A percentile compares a stretch with the other conserved stretches of the same genome.
Conservation (phyloP, 2,888 invertebrate species). For the Synanthedon andrenaeformis region DNA sequence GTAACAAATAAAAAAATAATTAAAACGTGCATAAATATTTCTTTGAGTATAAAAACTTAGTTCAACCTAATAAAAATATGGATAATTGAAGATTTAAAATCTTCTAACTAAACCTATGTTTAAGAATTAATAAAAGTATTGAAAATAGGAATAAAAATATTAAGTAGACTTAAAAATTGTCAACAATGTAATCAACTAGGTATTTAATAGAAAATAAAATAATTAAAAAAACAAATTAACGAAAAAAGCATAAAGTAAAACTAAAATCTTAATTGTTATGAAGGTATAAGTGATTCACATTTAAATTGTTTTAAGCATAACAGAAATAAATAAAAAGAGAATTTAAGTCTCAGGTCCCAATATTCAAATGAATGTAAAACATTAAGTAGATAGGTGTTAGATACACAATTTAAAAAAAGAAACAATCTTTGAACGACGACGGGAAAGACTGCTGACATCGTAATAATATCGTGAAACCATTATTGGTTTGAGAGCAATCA, state of each 20-base stretch:
- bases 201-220: no score
- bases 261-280: no score
- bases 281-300: not conserved
- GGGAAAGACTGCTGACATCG: no score
- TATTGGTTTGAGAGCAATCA: no score
- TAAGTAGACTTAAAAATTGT: no score
- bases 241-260: no score
- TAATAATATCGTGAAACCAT: no score
- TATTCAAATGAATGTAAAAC: slow-evolving; percentile 2
- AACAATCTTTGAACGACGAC: no score
- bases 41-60: not conserved
- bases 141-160: not conserved
- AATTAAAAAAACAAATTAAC: no score
- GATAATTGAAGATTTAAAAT: slow-evolving; percentile 1
- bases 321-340: not conserved
- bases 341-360: slow-evolving; percentile 5
- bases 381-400: not conserved
- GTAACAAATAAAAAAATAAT: slow-evolving; percentile 2
- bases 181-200: no score
- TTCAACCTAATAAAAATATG: not conserved
- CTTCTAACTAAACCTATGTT: not conserved
- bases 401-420: no score
- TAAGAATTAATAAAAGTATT: not conserved
- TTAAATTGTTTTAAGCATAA: not conserved
- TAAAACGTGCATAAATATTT: slow-evolving; percentile 7